Evolutionary conservation across 2,113 vertebrate species (phyloP), one percentile per base, ranked within the genome.

Genomic region (Neopipo cinnamomea): DNA sequence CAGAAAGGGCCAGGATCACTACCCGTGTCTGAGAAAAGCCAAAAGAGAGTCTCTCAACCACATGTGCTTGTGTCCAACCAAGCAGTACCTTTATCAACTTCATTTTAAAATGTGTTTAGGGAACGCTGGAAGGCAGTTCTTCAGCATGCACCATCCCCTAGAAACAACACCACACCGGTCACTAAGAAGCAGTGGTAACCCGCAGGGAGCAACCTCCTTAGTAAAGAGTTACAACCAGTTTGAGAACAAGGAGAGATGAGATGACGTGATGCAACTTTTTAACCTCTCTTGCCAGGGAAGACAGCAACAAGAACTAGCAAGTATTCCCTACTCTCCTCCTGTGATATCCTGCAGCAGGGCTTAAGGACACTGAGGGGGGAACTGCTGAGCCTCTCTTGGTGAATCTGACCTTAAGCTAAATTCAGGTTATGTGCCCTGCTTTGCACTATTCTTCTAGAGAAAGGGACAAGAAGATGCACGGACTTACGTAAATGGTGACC

Each of bases 401-500:
- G 5, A 21, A 19, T 27, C 17, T 4, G 2, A 47, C 75, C n/a
- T 61, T 23, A 52, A 10, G 19, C 27, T 21, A 14, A 23, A 20
- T 39, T 46, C 16, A 9, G 22, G 42, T 9, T 9, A 25, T 7
- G 2, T 62, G 53, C 20, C 58, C 78, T 70, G 49, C 79, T 76
- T 62, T 93, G 75, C 12, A 33, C 63, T 50, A n/a, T 19, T 93
- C 53, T 80, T 49, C 31, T 8, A 52, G 6, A 37, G 44, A 65
- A 56, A 56, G 30, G 59, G 21, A n/a, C 18, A 70, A 55, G 61
- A 53, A 58, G 68, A 80, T 12, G 42, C 8, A 6, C n/a, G 6
- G 18, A 56, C 55, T 70, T 23, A 65, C 0, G 0, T 33, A 46
- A 86, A 62, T 4, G 11, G 59, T 55, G 23, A 25, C 27, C 1